Percentiles rank a stretch among this genome's conserved stretches.
Evolutionary conservation across 30 jellyfish, hydroid and myxozoan species (phyloP).

Genomic region (Hydra vulgaris): DNA sequence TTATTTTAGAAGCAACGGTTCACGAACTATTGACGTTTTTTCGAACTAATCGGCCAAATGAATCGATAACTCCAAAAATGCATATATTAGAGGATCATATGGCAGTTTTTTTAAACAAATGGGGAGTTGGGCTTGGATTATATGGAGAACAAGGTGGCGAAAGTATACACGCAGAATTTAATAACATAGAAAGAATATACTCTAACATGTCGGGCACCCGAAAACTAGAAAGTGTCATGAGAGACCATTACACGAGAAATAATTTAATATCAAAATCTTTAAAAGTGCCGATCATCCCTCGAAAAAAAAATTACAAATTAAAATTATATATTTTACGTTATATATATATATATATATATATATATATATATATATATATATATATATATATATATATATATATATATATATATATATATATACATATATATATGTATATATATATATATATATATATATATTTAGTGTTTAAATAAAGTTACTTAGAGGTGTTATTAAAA

Average conservation of each 20-base stretch:
- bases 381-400: too few species aligned
- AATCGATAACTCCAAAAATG: background rate
- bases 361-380: too few species aligned
- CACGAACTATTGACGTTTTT: background rate
- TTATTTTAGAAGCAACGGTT: background rate
- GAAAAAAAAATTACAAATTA: too few species aligned
- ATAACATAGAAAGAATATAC: background rate
- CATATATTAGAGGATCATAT: background rate
- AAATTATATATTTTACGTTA: too few species aligned
- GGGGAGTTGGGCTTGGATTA: background rate
- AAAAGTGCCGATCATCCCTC: too few species aligned
- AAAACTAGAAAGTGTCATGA: background rate
- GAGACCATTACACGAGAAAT: background rate
- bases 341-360: too few species aligned
- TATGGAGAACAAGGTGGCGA: background rate
- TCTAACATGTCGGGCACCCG: background rate
- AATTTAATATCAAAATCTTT: background rate
- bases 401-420: too few species aligned
- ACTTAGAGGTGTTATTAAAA: too few species aligned
- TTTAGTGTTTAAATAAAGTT: too few species aligned
- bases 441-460: too few species aligned
- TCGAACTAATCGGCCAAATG: background rate
- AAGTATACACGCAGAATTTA: background rate
- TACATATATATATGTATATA: too few species aligned
- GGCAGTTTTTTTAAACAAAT: background rate